These are phyloP conservation scores for Sebastes alutus DNA, from an alignment of 2,797 vertebrate genomes.

Conservation along the genomic window DNA sequence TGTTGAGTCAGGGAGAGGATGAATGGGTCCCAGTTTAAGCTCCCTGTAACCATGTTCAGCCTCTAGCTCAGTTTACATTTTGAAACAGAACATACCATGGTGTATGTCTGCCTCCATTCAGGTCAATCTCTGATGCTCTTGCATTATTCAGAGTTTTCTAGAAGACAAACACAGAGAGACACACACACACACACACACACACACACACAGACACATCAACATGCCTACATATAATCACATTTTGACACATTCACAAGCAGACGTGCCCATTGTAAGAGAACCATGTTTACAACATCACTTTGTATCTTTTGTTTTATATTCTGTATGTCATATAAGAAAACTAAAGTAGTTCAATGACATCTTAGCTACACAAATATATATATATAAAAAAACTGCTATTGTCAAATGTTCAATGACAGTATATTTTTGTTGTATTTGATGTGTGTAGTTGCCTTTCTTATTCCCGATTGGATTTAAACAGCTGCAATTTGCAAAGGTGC, in stretches of 20 bases:
- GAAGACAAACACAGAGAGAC: conserved; percentile 38
- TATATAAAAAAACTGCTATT: conserved; percentile 18
- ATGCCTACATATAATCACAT: conserved; percentile 18
- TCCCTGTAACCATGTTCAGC: conserved; percentile 80
- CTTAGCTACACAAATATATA: conserved; percentile 39
- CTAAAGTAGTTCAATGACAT: conserved; percentile 47
- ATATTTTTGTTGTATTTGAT: conserved; percentile 64
- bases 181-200: conserved; percentile 13
- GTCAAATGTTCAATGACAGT: conserved; percentile 51
- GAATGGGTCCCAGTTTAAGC: conserved; percentile 61
- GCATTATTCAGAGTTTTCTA: conserved; percentile 76
- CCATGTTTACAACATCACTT: conserved; percentile 80
- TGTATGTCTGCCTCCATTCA: conserved; percentile 85
- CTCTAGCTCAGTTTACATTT: conserved; percentile 87
- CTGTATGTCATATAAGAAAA: conserved; percentile 58
- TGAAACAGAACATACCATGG: conserved; percentile 81
- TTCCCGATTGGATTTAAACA: conserved; percentile 65
- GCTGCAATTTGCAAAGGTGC: conserved; percentile 69
- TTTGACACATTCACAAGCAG: conserved; percentile 57
- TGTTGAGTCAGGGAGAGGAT: conserved; percentile 75
- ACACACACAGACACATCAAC: not conserved
- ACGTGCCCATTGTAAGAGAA: conserved; percentile 77
- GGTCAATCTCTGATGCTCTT: conserved; percentile 81
- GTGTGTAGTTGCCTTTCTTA: conserved; percentile 67
- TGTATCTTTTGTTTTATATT: conserved; percentile 62